Evolutionary conservation across 2,888 invertebrate genomes (phyloP), one percentile per base, ranked within the genome.

Genomic region (Diarsia dahlii): DNA sequence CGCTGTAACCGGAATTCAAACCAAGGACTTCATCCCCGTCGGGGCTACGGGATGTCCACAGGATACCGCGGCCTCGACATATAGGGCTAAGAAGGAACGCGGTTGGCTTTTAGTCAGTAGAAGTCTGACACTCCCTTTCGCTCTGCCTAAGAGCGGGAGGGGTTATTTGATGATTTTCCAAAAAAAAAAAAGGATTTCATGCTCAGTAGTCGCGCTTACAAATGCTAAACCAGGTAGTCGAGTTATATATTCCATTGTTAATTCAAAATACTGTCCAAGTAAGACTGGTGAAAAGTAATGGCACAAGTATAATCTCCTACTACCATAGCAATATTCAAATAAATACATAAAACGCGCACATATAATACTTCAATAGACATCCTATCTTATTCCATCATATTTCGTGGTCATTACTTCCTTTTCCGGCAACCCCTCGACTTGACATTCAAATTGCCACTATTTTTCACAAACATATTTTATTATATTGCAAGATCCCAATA

Each of bases 401-500:
- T 76, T 78, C 78, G 62, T 86, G 84, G 88, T 80, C 85, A 87
- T 85, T 80, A 82, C 74, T 85, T 76, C 78, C 71, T 79, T 76
- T 77, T 75, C 81, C 71, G 62, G 60, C 74, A 74, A 78, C 84
- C 87, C 88, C 77, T 71, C 48, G 50, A 76, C 78, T 75, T 75
- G 84, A 84, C 85, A 87, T 88, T 85, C 87, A 87, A 88, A 88
- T 88, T 80, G 87, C 88, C 76, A 84, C 88, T 84, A 88, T 88
- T 87, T 87, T 84, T 86, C 83, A 83, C 88, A 81, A 81, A 86
- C 86, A 91, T 91, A 90, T 90, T 91, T 91, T 88, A 88, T 88
- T 84, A 84, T 87, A 91, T 91, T 89, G 89, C 89, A 86, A 88
- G 91, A 92, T 92, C 86, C 85, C 90, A 88, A 92, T 91, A 93